Evolutionary conservation across 2,888 invertebrate species (phyloP).

Genomic region (Heliconius ismenius): DNA sequence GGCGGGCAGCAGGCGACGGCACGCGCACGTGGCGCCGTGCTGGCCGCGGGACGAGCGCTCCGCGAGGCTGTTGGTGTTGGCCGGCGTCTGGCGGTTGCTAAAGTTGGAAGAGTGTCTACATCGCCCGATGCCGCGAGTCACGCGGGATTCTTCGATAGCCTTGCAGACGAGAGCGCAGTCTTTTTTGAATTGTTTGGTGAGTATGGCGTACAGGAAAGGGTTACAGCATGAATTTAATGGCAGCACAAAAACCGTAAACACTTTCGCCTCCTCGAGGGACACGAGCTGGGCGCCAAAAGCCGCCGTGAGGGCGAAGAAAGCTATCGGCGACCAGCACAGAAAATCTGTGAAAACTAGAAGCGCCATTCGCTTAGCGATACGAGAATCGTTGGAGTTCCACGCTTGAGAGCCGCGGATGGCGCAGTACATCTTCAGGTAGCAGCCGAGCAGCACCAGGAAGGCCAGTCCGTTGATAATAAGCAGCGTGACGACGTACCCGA

Average conservation of each 20-base stretch:
- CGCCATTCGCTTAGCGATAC: slow-evolving; percentile 98
- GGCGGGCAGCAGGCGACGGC: slow-evolving; percentile 87
- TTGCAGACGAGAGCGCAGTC: slow-evolving; percentile 98
- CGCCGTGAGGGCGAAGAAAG: slow-evolving; percentile 96
- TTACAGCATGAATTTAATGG: slow-evolving; percentile 98
- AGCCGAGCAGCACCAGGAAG: slow-evolving; percentile 96
- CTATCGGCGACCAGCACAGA: slow-evolving; percentile 98
- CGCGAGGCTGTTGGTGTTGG: slow-evolving; percentile 91
- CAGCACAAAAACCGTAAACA: slow-evolving; percentile 96
- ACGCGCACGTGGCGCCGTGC: slow-evolving; percentile 81
- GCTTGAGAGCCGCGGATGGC: slow-evolving; percentile 98
- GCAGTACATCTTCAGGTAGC: slow-evolving; percentile 98
- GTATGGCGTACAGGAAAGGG: slow-evolving; percentile 98
- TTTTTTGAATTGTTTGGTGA: slow-evolving; percentile 98
- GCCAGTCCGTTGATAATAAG: slow-evolving; percentile 96
- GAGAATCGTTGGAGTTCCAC: slow-evolving; percentile 98
- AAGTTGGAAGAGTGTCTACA: slow-evolving; percentile 93
- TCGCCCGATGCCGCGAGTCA: slow-evolving; percentile 92
- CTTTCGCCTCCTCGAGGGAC: slow-evolving; percentile 96
- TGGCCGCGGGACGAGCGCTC: slow-evolving; percentile 90
- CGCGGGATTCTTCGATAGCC: slow-evolving; percentile 96
- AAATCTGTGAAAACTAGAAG: slow-evolving; percentile 98
- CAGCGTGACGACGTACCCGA: slow-evolving; percentile 94
- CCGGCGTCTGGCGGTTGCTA: slow-evolving; percentile 92
- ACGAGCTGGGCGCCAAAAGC: slow-evolving; percentile 95